A percentile compares a stretch with the other conserved stretches of the same genome.
phyloP scores from a whole-genome alignment of 2,888 invertebrate species.

The Orthonychiurus folsomi region DNA sequence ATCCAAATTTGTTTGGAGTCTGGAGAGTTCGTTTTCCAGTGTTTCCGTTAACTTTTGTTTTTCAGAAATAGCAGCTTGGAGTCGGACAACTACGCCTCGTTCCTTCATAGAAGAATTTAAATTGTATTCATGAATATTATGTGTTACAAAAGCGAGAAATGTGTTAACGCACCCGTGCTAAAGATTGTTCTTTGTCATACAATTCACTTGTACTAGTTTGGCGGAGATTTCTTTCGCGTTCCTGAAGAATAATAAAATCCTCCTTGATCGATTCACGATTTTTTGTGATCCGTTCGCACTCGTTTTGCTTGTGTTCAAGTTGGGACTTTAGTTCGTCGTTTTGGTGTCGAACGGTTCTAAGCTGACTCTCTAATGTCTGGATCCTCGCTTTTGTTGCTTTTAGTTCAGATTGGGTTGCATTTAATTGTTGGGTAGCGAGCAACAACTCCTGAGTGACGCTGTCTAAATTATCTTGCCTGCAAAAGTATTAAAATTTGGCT shows the following conservation, averaged over 20 bases:
- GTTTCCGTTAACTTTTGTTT: conserved; percentile 26
- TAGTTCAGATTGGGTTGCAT: conserved; percentile 45
- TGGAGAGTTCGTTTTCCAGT: conserved; percentile 21
- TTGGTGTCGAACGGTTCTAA: conserved; percentile 52
- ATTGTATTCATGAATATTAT: no score
- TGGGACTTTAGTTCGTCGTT: conserved; percentile 55
- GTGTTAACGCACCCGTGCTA: no score
- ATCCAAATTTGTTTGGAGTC: conserved; percentile 24
- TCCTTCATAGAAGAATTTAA: no score
- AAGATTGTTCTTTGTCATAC: conserved; percentile 20
- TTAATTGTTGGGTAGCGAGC: conserved; percentile 50
- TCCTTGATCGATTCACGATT: conserved; percentile 22
- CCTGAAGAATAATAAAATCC: conserved; percentile 24
- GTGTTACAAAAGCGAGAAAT: no score
- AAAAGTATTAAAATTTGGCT: neutral
- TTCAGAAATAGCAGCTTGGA: conserved; percentile 25
- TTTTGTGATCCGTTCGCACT: conserved; percentile 10
- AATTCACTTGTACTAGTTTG: conserved; percentile 28
- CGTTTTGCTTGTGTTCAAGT: conserved; percentile 54
- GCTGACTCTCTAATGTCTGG: conserved; percentile 59
- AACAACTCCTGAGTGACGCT: conserved; percentile 54
- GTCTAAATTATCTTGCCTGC: conserved; percentile 51
- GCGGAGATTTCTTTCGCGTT: conserved; percentile 23
- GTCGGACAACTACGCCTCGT: conserved; percentile 20
- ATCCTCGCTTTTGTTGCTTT: conserved; percentile 53